These are phyloP conservation scores for Nibea coibor DNA, from an alignment of 2,113 vertebrate species.

Conservation along the genomic window DNA sequence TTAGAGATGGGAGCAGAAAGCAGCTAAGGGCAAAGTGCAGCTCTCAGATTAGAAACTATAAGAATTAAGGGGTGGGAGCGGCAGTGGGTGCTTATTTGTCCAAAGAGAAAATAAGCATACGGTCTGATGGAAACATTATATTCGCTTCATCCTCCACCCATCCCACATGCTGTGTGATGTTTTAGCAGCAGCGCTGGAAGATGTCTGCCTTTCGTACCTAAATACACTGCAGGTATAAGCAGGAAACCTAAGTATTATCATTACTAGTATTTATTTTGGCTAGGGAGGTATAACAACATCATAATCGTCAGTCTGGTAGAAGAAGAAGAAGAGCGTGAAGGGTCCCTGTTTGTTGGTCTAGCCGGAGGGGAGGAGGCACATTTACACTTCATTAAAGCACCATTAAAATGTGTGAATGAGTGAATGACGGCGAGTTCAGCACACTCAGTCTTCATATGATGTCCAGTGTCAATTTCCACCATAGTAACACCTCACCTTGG, in stretches of 20 bases:
- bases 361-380: slow-evolving; percentile 1
- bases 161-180: slow-evolving; percentile 14
- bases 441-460: background rate
- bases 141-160: slow-evolving; percentile 40
- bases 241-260: slow-evolving; percentile 63
- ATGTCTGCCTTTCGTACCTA: slow-evolving; percentile 57
- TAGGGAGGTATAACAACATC: slow-evolving; percentile 46
- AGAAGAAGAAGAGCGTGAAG: slow-evolving; percentile 10
- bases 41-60: slow-evolving; percentile 58
- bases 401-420: background rate
- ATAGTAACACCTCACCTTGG: slow-evolving; percentile 6
- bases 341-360: slow-evolving; percentile 20
- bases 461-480: background rate
- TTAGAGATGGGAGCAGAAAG: slow-evolving; percentile 25
- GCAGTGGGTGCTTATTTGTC: slow-evolving; percentile 62
- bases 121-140: slow-evolving; percentile 44
- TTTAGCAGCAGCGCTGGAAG: slow-evolving; percentile 36
- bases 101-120: slow-evolving; percentile 60
- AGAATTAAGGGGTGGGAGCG: slow-evolving; percentile 45
- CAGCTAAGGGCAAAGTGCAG: slow-evolving; percentile 10
- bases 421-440: background rate
- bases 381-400: background rate
- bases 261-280: slow-evolving; percentile 64
- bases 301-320: slow-evolving; percentile 46
- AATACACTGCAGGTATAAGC: slow-evolving; percentile 56